phyloP scores from a whole-genome alignment of 2,797 vertebrate genomes.

The Girardinus metallicus region DNA sequence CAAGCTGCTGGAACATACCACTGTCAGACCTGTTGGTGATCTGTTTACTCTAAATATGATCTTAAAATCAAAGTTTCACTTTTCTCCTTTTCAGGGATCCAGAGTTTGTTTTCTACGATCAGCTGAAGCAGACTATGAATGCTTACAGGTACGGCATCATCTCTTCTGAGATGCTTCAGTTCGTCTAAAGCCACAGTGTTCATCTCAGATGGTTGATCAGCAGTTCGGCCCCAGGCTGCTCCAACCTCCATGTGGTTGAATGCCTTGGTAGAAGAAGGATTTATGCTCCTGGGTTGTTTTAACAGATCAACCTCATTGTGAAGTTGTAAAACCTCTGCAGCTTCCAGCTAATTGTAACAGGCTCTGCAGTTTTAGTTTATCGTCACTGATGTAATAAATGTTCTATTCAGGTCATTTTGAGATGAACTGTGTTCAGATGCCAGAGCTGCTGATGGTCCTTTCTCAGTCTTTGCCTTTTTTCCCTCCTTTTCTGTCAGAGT shows the following conservation, averaged over 20 bases:
- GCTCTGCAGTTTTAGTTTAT: not conserved
- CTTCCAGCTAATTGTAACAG: not conserved
- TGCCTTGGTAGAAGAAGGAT: not conserved
- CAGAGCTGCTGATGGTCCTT: not conserved
- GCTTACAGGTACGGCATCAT: conserved; percentile 89
- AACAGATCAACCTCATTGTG: not conserved
- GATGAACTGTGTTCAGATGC: not conserved
- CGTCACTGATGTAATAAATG: not conserved
- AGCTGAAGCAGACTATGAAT: conserved; percentile 98
- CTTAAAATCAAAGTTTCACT: not conserved
- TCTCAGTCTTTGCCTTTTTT: not conserved
- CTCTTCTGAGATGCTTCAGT: not conserved
- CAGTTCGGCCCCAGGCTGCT: not conserved
- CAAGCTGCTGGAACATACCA: not conserved
- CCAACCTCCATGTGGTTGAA: not conserved
- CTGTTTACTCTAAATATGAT: not conserved
- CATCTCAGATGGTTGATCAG: not conserved
- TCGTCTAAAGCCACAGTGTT: not conserved
- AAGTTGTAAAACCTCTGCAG: not conserved
- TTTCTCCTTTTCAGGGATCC: conserved; percentile 86
- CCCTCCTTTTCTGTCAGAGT: conserved; percentile 80
- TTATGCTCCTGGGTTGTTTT: not conserved
- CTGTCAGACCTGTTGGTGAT: not conserved
- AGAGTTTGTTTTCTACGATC: conserved; percentile 99
- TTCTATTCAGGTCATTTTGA: not conserved